A percentile compares a stretch with the other conserved stretches of the same genome.
Evolutionary conservation across 2,113 vertebrate species (phyloP).

Genomic region (Tychaedon coryphoeus): DNA sequence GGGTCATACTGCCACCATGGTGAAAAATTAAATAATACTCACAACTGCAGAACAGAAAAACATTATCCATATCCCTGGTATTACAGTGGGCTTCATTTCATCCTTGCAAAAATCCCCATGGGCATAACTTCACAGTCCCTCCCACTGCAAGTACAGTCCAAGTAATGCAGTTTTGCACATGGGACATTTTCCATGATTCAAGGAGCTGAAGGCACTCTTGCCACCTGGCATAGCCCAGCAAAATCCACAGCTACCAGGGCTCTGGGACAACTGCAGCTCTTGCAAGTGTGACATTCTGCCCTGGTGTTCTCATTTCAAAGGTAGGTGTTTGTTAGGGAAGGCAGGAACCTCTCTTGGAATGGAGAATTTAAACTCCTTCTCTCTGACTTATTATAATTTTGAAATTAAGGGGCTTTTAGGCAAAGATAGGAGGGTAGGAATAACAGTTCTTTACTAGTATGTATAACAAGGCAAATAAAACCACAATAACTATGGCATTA

Average conservation of each 20-base stretch:
- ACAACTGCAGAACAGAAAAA: background rate
- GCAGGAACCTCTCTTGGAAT: too few species aligned
- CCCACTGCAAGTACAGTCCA: background rate
- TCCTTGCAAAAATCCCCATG: background rate
- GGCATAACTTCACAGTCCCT: background rate
- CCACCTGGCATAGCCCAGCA: background rate
- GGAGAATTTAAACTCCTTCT: too few species aligned
- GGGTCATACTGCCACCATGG: rapidly evolving
- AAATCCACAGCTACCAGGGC: background rate
- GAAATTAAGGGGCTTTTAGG: too few species aligned
- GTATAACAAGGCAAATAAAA: too few species aligned
- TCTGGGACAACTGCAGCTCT: background rate
- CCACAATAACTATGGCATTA: too few species aligned
- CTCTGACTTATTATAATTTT: too few species aligned
- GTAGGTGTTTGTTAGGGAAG: too few species aligned
- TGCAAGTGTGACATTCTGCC: background rate
- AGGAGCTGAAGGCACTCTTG: background rate
- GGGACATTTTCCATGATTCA: background rate
- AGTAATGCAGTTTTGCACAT: background rate
- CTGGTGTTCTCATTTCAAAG: too few species aligned
- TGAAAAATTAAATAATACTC: background rate
- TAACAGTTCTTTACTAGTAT: too few species aligned
- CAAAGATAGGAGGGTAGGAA: too few species aligned
- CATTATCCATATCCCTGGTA: background rate
- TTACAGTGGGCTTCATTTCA: background rate